Evolutionary conservation across 2,888 invertebrate species (phyloP).

Genomic region (Mythimna impura): DNA sequence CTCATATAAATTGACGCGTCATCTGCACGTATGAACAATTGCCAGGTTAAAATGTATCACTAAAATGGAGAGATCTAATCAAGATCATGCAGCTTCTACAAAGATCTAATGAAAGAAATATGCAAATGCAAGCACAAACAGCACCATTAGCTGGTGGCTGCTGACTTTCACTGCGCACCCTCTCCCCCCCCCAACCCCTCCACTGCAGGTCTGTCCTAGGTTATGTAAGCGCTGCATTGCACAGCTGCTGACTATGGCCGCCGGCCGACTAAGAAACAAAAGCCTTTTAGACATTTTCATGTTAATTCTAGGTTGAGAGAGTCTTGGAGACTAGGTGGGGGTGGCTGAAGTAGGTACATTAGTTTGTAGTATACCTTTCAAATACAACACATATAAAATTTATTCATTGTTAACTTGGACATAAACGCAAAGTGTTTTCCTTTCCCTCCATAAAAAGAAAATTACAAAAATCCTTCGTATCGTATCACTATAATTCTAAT

Average conservation of each 20-base stretch:
- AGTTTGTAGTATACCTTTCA: neutral
- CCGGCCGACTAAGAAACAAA: slow-evolving; percentile 52
- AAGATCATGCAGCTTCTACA: slow-evolving; percentile 21
- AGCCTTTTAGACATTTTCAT: slow-evolving; percentile 46
- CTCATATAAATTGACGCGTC: neutral
- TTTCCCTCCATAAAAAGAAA: slow-evolving; percentile 31
- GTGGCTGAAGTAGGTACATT: neutral
- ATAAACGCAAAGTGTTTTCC: neutral
- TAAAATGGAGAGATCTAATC: neutral
- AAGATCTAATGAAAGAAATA: slow-evolving; percentile 43
- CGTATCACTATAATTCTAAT: slow-evolving; percentile 20
- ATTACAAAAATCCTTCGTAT: slow-evolving; percentile 36
- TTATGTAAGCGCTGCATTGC: slow-evolving; percentile 58
- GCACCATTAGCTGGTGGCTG: slow-evolving; percentile 53
- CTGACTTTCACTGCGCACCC: slow-evolving; percentile 63
- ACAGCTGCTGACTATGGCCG: slow-evolving; percentile 56
- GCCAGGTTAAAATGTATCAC: neutral
- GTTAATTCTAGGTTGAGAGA: slow-evolving; percentile 27
- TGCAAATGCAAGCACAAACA: slow-evolving; percentile 43
- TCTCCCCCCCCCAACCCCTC: neutral
- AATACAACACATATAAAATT: too few relatives aligned
- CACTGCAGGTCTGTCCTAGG: slow-evolving; percentile 43
- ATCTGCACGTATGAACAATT: neutral
- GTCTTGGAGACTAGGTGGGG: neutral
- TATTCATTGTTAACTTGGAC: too few relatives aligned